These are phyloP conservation scores for Enteromius mattozi DNA, from an alignment of 2,797 vertebrate species.

Conservation along the genomic window DNA sequence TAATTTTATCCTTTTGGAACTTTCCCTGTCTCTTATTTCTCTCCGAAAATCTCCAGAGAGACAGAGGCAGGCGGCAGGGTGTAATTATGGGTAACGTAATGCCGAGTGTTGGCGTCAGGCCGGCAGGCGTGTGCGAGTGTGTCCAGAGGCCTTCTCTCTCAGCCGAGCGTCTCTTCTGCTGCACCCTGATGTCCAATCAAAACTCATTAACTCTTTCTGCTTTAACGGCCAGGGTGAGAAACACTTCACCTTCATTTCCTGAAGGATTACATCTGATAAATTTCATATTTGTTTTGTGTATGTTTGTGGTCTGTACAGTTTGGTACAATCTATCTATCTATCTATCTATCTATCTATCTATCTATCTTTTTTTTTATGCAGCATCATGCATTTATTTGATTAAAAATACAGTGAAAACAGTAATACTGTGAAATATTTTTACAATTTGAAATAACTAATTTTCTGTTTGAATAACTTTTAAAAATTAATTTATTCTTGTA, in stretches of 20 bases:
- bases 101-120: constrained; percentile 51
- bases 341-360: too few species aligned
- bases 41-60: neutral
- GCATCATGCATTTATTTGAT: neutral
- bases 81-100: constrained; percentile 70
- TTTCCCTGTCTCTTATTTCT: constrained; percentile 1
- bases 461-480: neutral
- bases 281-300: neutral
- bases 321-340: neutral
- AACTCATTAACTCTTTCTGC: constrained; percentile 56
- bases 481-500: neutral
- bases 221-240: neutral
- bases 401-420: neutral
- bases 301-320: neutral
- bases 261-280: neutral
- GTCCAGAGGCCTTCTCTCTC: constrained; percentile 56
- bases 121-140: constrained; percentile 37
- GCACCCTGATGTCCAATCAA: constrained; percentile 56
- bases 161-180: constrained; percentile 62
- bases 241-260: neutral
- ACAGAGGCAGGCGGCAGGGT: constrained; percentile 26
- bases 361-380: neutral
- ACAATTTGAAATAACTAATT: neutral
- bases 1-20: constrained; percentile 33
- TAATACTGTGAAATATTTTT: neutral